Base-by-base conservation (phyloP, 2,797 vertebrate species). In the Cygnus olor region DNA sequence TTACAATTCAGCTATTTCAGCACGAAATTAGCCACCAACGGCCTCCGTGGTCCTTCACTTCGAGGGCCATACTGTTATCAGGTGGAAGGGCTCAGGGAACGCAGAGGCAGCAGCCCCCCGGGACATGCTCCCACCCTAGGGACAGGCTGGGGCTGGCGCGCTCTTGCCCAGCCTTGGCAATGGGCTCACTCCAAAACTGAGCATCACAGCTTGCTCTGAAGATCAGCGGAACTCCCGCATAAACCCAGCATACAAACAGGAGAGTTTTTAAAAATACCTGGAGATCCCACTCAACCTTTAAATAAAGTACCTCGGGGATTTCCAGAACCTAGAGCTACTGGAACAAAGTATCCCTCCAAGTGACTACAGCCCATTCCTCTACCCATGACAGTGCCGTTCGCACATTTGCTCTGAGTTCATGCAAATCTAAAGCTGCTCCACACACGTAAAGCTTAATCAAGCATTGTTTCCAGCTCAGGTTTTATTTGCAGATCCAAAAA, bases 111-210 rank as follows among this genome's bases (percentile, higher is more conserved):
- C 64, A 7, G 6, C 1, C 2, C 6, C 9, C 1, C 0, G 22
- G 25, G 70, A 45, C 14, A 18, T 3, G 3, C 18, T 21, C 83
- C 63, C 19, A 4, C 51, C 15, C 1, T 6, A 11, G 4, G 21
- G 74, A 30, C 2, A 8, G 11, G 61, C 27, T 28, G 36, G 38
- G 14, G 61, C 27, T 28, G 36, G 44, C 51, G 34, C 21, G 16
- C 10, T 0, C 19, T 8, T 18, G 16, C 56, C 30, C 58, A 24
- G 45, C 21, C 25, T 28, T 14, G 5, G 36, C 80, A 10, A 73
- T 0, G 6, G 56, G 36, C 61, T 14, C 3, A 3, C 11, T 32
- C 64, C 1, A 0, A 57, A 21, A 25, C 11, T 0, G 0, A 11
- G 49, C 49, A 17, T 1, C 84, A 18, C 38, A 21, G 11, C 64